Evolutionary conservation across 2,113 vertebrate genomes (phyloP).

Genomic region (Chrysemys picta): DNA sequence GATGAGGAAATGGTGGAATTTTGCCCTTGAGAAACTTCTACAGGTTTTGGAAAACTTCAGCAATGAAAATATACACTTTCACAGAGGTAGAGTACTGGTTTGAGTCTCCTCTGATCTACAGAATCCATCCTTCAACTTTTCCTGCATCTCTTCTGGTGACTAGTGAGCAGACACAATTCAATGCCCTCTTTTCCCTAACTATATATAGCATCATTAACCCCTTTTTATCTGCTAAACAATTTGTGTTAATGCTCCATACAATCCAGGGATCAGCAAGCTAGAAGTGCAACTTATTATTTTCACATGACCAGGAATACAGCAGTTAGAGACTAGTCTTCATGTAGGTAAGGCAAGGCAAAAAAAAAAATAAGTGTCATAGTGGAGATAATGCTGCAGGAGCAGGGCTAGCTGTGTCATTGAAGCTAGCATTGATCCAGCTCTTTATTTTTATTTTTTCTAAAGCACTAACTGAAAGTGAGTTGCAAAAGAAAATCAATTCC

Average conservation of each 20-base stretch:
- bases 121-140: neutral
- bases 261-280: neutral
- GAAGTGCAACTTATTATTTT: slow-evolving; percentile 33
- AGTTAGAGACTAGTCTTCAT: slow-evolving; percentile 14
- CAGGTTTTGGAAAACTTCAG: neutral
- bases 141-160: neutral
- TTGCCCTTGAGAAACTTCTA: neutral
- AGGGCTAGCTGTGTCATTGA: slow-evolving; percentile 64
- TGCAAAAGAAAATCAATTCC: slow-evolving; percentile 72
- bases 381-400: slow-evolving; percentile 53
- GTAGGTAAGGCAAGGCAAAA: slow-evolving; percentile 16
- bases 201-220: neutral
- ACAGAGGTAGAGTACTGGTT: neutral
- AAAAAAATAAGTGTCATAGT: neutral
- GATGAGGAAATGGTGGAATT: neutral
- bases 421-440: slow-evolving; percentile 65
- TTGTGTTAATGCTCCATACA: slow-evolving; percentile 16
- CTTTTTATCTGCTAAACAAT: slow-evolving; percentile 7
- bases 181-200: neutral
- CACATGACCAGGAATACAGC: slow-evolving; percentile 14
- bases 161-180: neutral
- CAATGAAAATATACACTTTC: neutral
- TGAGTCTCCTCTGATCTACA: neutral
- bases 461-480: slow-evolving; percentile 73
- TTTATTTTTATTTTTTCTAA: slow-evolving; percentile 46